phyloP scores from a whole-genome alignment of 2,888 invertebrate species.

The Penaeus monodon region DNA sequence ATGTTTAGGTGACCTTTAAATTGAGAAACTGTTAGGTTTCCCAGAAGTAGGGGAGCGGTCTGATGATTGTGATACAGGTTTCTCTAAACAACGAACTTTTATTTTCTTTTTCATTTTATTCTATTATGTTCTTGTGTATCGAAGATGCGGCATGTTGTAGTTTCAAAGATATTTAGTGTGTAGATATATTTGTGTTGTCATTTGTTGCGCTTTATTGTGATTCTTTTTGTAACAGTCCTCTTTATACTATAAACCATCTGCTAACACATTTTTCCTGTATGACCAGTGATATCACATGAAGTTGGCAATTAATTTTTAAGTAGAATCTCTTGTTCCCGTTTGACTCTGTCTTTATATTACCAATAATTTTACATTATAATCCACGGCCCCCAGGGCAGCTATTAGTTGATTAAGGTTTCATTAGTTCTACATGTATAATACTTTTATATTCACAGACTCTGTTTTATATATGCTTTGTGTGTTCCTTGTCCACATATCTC shows the following conservation, averaged over 20 bases:
- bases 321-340: not conserved
- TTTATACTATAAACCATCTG: not conserved
- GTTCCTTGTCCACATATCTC: not conserved
- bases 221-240: not conserved
- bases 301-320: not conserved
- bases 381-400: conserved; percentile 59
- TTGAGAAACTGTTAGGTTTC: not conserved
- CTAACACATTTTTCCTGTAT: not conserved
- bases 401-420: conserved; percentile 34
- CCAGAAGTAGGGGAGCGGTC: conserved; percentile 18
- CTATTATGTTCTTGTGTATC: not conserved
- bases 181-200: not conserved
- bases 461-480: conserved; percentile 56
- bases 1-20: not conserved
- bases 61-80: conserved; percentile 16
- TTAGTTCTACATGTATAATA: conserved; percentile 2
- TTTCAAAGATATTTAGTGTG: not conserved
- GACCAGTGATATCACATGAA: conserved; percentile 6
- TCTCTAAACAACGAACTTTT: not conserved
- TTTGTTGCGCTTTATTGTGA: not conserved
- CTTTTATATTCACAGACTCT: conserved; percentile 43
- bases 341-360: not conserved
- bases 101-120: not conserved
- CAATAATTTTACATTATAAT: conserved; percentile 31
- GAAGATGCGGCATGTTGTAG: conserved; percentile 5